Evolutionary conservation across 2,113 vertebrate species (phyloP).

Genomic region (Tetrao urogallus): DNA sequence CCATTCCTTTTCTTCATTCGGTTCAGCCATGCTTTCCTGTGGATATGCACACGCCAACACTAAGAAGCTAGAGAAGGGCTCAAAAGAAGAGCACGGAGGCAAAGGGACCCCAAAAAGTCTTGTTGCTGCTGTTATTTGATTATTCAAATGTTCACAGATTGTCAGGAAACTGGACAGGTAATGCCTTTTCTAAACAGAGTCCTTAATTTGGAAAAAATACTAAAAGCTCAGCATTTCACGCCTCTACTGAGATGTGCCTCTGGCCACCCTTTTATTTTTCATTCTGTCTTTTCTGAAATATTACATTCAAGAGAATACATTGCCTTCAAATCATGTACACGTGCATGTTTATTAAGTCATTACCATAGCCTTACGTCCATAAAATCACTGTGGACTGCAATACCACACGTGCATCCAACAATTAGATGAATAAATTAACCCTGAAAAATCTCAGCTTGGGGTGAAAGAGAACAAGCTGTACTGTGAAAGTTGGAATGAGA

Average conservation of each 20-base stretch:
- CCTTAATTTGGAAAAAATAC: constrained; percentile 62
- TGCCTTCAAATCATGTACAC: constrained; percentile 67
- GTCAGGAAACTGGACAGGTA: constrained; percentile 60
- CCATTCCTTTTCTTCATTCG: not conserved
- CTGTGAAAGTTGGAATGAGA: constrained; percentile 54
- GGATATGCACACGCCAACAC: not conserved
- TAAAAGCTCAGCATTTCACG: constrained; percentile 63
- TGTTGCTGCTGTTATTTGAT: not conserved
- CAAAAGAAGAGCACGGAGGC: not conserved
- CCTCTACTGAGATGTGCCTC: constrained; percentile 53
- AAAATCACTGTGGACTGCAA: constrained; percentile 67
- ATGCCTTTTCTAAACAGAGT: constrained; percentile 46
- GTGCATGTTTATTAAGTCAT: constrained; percentile 70
- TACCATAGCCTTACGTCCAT: constrained; percentile 69
- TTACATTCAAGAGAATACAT: constrained; percentile 65
- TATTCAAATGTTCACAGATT: not conserved
- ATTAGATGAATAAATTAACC: constrained; percentile 76
- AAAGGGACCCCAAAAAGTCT: not conserved
- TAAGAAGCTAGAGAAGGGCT: not conserved
- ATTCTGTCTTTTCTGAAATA: constrained; percentile 49
- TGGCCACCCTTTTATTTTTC: constrained; percentile 65
- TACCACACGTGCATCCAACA: constrained; percentile 63
- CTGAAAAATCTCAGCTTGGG: constrained; percentile 60
- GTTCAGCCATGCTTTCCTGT: not conserved
- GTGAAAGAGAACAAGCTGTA: constrained; percentile 53